phyloP scores from a whole-genome alignment of 2,888 invertebrate genomes.

The Drosophila nr. fundita region DNA sequence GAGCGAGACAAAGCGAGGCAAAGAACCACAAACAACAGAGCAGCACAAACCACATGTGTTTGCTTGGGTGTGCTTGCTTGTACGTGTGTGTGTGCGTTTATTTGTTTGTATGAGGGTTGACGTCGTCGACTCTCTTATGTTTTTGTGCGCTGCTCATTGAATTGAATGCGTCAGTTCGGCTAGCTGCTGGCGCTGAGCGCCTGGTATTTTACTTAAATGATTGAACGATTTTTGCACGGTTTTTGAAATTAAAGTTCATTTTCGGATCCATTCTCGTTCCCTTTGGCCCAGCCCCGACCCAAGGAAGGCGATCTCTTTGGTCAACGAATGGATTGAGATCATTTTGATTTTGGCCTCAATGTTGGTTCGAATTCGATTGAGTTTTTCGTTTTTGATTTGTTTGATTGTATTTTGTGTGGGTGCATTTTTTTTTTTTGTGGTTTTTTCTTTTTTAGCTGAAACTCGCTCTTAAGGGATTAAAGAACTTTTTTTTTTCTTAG shows the following conservation, averaged over 20 bases:
- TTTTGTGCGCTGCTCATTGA: slow-evolving; percentile 43
- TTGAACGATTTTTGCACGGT: slow-evolving; percentile 83
- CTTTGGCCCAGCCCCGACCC: slow-evolving; percentile 36
- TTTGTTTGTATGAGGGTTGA: slow-evolving; percentile 35
- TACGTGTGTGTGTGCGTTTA: background rate
- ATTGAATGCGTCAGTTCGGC: slow-evolving; percentile 58
- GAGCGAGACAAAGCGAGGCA: slow-evolving; percentile 42
- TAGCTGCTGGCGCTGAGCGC: slow-evolving; percentile 50
- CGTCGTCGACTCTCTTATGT: slow-evolving; percentile 50
- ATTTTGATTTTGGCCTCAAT: background rate
- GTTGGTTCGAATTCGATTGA: slow-evolving; percentile 1
- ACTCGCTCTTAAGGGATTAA: slow-evolving; percentile 28
- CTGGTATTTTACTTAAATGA: slow-evolving; percentile 77
- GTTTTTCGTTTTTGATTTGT: background rate
- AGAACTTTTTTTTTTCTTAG: slow-evolving; percentile 30
- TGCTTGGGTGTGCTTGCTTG: background rate
- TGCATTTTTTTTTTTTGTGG: background rate
- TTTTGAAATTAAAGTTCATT: slow-evolving; percentile 72
- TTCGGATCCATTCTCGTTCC: slow-evolving; percentile 55
- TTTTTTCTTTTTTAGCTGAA: slow-evolving; percentile 6
- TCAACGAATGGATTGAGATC: slow-evolving; percentile 13
- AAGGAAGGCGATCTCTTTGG: slow-evolving; percentile 37
- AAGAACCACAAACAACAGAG: slow-evolving; percentile 50
- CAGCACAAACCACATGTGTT: slow-evolving; percentile 11
- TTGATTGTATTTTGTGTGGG: background rate